Evolutionary conservation across 2,113 vertebrate species (phyloP), one percentile per base, ranked within the genome.

Genomic region (Ciconia boyciana): DNA sequence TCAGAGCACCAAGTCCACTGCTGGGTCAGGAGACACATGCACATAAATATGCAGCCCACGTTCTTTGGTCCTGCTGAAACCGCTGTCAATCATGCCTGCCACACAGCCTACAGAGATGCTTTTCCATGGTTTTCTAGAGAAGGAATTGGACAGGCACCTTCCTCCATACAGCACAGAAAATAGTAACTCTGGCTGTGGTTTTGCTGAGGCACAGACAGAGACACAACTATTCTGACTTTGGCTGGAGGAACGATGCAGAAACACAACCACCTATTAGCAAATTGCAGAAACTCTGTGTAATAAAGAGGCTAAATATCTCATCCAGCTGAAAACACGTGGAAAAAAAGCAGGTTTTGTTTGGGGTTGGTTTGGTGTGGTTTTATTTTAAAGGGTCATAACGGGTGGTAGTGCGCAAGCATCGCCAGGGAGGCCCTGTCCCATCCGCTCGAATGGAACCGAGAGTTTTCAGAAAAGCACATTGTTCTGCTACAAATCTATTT

Each of bases 381-480:
- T 87, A 75, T 89, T 90, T 97, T 93, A 83, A 90, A 97, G 96
- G 90, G 83, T 80, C 55, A 36, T 90, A 88, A 78, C 0, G 26
- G 88, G 77, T 86, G 65, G 64, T 48, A 74, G 81, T 69, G 64
- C 0, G 3, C 64, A 71, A 80, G 83, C 77, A 58, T 77, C 4
- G 2, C 87, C 77, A 72, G 82, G 49, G 87, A 95, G 70, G 92
- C 93, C 76, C 69, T 0, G 0, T 86, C 76, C 94, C 57, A 75
- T 54, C 90, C 61, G 11, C 64, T 86, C 28, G 26, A 93, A 79
- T 84, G 71, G 87, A 86, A 84, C 74, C 2, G 7, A 88, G 60
- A 60, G 54, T 52, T 78, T 89, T 96, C 58, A 91, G 87, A 93
- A 95, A 92, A 96, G 90, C 32, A 78, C 91, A 97, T 97, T 86